These are phyloP conservation scores for Pheosia gnoma DNA, from an alignment of 2,888 invertebrate genomes.

Conservation along the genomic window DNA sequence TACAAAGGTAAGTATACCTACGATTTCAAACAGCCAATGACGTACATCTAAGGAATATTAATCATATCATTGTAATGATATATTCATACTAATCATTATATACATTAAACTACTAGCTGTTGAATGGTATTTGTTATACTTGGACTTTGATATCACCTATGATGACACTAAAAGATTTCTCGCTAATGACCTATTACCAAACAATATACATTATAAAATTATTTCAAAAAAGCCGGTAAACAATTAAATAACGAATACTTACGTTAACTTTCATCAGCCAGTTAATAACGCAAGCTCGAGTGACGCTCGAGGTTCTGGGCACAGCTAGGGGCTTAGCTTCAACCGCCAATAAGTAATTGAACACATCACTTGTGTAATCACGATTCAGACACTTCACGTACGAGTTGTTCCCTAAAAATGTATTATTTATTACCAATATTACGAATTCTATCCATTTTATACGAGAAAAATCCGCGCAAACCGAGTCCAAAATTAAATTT, in stretches of 20 bases:
- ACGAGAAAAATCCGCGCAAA: constrained; percentile 9
- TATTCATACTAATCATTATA: no score
- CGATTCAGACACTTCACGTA: constrained; percentile 48
- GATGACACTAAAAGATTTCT: no score
- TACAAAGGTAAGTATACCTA: no score
- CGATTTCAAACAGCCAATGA: no score
- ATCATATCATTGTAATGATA: no score
- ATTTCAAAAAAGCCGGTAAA: not conserved
- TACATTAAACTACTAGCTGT: no score
- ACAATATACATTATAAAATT: not conserved
- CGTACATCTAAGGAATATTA: no score
- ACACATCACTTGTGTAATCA: constrained; percentile 57
- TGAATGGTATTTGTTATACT: no score
- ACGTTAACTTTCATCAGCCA: constrained; percentile 75
- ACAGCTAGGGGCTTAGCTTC: constrained; percentile 44
- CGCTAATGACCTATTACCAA: no score
- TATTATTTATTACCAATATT: constrained; percentile 8
- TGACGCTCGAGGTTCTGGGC: constrained; percentile 46
- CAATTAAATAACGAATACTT: constrained; percentile 38
- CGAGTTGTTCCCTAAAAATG: constrained; percentile 47
- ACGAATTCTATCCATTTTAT: constrained; percentile 17
- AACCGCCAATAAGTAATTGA: constrained; percentile 48
- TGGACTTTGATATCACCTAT: no score
- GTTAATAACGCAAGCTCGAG: constrained; percentile 69
- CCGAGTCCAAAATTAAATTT: constrained; percentile 10